Evolutionary conservation across 2,113 vertebrate genomes (phyloP), one percentile per base, ranked within the genome.

Genomic region (Rhipidura dahli): DNA sequence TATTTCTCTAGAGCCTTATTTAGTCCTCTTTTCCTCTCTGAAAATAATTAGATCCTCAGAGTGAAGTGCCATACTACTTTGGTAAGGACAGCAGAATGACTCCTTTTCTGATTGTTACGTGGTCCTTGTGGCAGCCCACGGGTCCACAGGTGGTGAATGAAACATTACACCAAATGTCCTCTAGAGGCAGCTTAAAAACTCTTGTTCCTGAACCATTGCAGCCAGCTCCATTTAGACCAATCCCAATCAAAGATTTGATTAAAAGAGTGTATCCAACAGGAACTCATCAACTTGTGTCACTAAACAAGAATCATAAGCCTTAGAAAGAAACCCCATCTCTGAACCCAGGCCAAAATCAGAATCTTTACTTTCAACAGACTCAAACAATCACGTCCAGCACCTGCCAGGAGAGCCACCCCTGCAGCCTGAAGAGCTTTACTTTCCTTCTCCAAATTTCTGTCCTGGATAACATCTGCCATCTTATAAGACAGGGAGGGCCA

Each of bases 61-160:
- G 15, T 56, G 57, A 82, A 82, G 53, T 69, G 40, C 20, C 31
- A 50, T 1, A 2, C 20, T 47, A 9, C n/a, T 75, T 84, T 35
- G 18, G 4, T 69, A 72, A 89, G 57, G 44, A 33, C 15, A 49
- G 47, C 14, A 80, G 59, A 82, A 76, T 30, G 14, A 72, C 18
- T 68, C 21, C 4, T 68, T 68, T 75, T 59, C 60, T 71, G 22
- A 72, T 77, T 0, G 0, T 51, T 90, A 33, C 0, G 0, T 45
- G 51, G 22, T 44, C 39, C 11, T 30, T 60, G 39, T 0, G 0
- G 22, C 45, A 83, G 31, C 23, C 63, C 0, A 0, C 7, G 28
- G 12, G 19, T 63, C 91, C 33, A 14, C 11, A 80, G 6, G 8
- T 49, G 51, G 63, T n/a, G 24, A 63, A 54, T 0, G 10, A 86